These are phyloP conservation scores for Hydrotaea cyrtoneurina DNA, from an alignment of 2,888 invertebrate genomes.

Conservation along the genomic window DNA sequence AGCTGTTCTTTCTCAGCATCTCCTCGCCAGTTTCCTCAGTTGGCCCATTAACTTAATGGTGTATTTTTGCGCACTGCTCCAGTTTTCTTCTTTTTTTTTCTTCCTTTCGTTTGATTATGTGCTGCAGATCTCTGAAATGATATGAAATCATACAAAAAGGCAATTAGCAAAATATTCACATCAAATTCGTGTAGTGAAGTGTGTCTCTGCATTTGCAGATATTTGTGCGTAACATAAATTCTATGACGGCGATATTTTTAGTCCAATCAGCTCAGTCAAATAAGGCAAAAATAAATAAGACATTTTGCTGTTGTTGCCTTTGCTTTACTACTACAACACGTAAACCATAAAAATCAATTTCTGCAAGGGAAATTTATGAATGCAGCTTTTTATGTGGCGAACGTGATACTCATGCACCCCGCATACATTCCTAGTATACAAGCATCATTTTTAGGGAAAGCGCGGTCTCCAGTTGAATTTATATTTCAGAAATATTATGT, in stretches of 20 bases:
- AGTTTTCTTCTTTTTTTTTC: no score
- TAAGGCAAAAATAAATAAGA: no score
- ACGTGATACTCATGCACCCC: neutral
- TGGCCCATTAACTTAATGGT: neutral
- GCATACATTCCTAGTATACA: no score
- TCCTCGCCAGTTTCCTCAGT: neutral
- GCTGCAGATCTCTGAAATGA: neutral
- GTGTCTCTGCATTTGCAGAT: neutral
- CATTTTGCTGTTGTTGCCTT: no score
- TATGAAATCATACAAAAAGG: conserved; percentile 6
- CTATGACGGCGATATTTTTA: neutral
- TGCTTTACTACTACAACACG: conserved; percentile 3
- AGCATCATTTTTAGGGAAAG: no score
- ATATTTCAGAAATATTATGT: no score
- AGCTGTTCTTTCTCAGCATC: neutral
- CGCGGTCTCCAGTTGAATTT: no score
- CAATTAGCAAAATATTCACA: conserved; percentile 9
- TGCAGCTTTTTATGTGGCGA: conserved; percentile 1
- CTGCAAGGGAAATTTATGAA: neutral
- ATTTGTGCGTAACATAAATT: conserved; percentile 7
- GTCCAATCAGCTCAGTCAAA: neutral
- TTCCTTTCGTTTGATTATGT: neutral
- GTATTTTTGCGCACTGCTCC: conserved; percentile 7
- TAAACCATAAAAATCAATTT: conserved; percentile 36
- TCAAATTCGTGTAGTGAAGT: neutral